Conservation (phyloP, 2,888 invertebrate genomes). For the Leucoma salicis region DNA sequence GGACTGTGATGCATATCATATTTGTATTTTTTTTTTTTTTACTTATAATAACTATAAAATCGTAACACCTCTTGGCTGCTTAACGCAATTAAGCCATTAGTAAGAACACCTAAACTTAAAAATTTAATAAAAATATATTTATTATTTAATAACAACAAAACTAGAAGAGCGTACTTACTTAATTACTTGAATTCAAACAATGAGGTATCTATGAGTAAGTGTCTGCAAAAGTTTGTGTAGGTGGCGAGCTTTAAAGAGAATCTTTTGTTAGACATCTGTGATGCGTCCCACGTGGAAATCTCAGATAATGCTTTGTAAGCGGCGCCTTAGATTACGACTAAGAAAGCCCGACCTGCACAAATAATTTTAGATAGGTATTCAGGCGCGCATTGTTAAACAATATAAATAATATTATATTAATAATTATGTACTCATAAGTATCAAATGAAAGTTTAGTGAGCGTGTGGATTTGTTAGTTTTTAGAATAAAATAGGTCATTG, state of each 20-base stretch:
- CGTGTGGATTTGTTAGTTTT: too few species aligned
- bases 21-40: too few species aligned
- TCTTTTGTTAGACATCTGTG: constrained; percentile 10
- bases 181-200: not conserved
- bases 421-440: not conserved
- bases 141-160: too few species aligned
- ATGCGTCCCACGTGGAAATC: constrained; percentile 6
- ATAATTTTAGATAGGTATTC: not conserved
- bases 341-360: constrained; percentile 2
- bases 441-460: too few species aligned
- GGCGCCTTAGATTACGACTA: constrained; percentile 8
- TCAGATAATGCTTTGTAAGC: constrained; percentile 2
- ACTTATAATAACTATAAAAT: too few species aligned
- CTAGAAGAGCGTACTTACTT: not conserved
- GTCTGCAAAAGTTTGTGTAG: constrained; percentile 2
- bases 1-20: too few species aligned
- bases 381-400: constrained; percentile 1
- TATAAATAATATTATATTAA: not conserved
- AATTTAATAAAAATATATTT: too few species aligned
- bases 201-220: not conserved
- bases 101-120: too few species aligned
- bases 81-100: too few species aligned
- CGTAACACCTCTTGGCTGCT: too few species aligned
- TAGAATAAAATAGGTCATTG: too few species aligned
- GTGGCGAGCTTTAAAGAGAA: constrained; percentile 5